Percentiles rank a stretch among this genome's conserved stretches.
Evolutionary conservation across 2,888 invertebrate species (phyloP).

Genomic region (Tryphoninae sp.): DNA sequence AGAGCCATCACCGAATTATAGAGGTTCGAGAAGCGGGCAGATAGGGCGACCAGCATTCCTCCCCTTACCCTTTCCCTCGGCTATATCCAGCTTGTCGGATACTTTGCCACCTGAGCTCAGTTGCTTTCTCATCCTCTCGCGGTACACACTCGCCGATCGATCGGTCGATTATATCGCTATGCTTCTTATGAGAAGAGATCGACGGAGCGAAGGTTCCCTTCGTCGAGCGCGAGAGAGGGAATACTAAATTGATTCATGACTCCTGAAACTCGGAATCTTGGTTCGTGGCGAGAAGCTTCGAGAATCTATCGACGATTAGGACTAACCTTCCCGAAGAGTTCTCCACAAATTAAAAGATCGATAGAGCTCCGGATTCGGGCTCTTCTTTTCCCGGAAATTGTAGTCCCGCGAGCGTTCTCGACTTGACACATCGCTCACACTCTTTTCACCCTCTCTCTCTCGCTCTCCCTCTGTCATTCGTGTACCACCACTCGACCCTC

Average conservation of each 20-base stretch:
- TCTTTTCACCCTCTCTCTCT: neutral
- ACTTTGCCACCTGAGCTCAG: slow-evolving; percentile 17
- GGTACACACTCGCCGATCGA: neutral
- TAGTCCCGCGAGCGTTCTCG: slow-evolving; percentile 41
- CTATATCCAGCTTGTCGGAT: slow-evolving; percentile 1
- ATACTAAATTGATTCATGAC: slow-evolving; percentile 53
- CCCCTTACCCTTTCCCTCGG: neutral
- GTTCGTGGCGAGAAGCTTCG: slow-evolving; percentile 15
- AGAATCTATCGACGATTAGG: neutral
- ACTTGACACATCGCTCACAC: slow-evolving; percentile 6
- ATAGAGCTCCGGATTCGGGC: slow-evolving; percentile 51
- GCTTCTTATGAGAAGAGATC: neutral
- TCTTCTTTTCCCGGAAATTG: slow-evolving; percentile 57
- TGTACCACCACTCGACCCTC: neutral
- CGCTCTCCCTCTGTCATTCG: neutral
- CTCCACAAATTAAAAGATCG: slow-evolving; percentile 62
- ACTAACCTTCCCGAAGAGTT: slow-evolving; percentile 46
- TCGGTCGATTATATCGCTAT: neutral
- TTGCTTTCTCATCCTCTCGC: neutral
- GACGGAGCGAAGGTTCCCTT: neutral
- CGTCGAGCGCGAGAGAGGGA: neutral
- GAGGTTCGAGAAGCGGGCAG: slow-evolving; percentile 1
- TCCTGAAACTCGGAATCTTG: slow-evolving; percentile 8
- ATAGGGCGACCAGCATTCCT: neutral
- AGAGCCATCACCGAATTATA: slow-evolving; percentile 42